phyloP scores from a whole-genome alignment of 2,797 vertebrate species.

The Martes flavigula region DNA sequence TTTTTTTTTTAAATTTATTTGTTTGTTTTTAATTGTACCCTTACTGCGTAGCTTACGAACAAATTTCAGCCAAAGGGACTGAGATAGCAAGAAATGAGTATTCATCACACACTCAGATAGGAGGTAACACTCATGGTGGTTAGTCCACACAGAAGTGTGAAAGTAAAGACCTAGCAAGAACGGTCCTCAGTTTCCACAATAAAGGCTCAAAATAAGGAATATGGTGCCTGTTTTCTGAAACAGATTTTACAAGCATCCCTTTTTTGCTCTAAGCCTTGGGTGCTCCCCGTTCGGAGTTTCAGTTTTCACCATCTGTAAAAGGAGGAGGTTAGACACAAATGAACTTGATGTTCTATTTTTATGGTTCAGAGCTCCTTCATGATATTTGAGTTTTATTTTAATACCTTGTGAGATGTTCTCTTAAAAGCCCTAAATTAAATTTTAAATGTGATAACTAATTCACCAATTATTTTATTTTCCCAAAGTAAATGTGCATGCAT shows the following conservation, averaged over 20 bases:
- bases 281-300: neutral
- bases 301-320: neutral
- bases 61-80: neutral
- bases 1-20: neutral
- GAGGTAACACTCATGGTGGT: neutral
- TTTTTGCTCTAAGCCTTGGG: neutral
- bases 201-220: neutral
- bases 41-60: neutral
- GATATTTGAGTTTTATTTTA: slow-evolving; percentile 16
- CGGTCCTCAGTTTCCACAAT: neutral
- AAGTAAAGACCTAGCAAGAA: neutral
- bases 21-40: slow-evolving; percentile 22
- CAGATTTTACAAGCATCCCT: neutral
- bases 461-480: neutral
- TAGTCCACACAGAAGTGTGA: neutral
- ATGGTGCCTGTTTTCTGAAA: neutral
- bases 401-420: neutral
- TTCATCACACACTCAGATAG: neutral
- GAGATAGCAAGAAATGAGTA: neutral
- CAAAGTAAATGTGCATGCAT: neutral
- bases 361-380: neutral
- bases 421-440: neutral
- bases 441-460: neutral
- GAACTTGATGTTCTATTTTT: neutral
- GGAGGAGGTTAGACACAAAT: neutral